Percentiles rank a stretch among this genome's conserved stretches.
phyloP scores from a whole-genome alignment of 1,140 invertebrate genomes.

The Scylla paramamosain region DNA sequence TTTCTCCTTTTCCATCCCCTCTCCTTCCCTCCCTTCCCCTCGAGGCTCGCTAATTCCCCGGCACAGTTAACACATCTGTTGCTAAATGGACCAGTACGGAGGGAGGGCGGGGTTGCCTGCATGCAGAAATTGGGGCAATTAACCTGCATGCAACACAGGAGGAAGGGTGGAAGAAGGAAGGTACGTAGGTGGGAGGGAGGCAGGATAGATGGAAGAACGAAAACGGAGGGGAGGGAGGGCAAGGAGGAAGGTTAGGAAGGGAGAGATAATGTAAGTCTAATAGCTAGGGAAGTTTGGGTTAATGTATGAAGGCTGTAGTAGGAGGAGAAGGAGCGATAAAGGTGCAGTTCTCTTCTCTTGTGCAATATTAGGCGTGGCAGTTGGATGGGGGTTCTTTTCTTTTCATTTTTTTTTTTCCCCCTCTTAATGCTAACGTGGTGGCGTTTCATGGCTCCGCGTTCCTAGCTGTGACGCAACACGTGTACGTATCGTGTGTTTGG shows the following conservation, averaged over 20 bases:
- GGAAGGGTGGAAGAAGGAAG: background rate
- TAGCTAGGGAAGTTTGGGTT: conserved; percentile 23
- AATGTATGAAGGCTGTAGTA: conserved; percentile 29
- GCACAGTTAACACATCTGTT: conserved; percentile 22
- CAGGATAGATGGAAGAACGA: background rate
- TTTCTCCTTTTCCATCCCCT: conserved; percentile 2
- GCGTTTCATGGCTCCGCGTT: background rate
- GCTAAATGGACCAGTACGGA: conserved; percentile 1
- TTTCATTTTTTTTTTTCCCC: background rate
- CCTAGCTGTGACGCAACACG: too few relatives aligned
- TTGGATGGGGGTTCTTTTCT: too few relatives aligned
- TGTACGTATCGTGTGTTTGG: background rate
- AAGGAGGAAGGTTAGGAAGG: background rate
- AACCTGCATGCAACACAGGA: conserved; percentile 18
- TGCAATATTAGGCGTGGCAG: background rate
- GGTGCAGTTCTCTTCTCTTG: background rate
- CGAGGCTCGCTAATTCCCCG: conserved; percentile 8
- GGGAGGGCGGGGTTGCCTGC: background rate
- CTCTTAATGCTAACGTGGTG: background rate
- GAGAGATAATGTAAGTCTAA: conserved; percentile 29
- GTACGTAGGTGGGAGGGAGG: background rate
- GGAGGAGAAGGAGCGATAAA: background rate
- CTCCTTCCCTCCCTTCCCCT: background rate
- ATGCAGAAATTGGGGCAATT: conserved; percentile 7
- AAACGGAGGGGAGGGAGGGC: background rate